Evolutionary conservation across 2,888 invertebrate genomes (phyloP).

Genomic region (Boloria euphrosyne): DNA sequence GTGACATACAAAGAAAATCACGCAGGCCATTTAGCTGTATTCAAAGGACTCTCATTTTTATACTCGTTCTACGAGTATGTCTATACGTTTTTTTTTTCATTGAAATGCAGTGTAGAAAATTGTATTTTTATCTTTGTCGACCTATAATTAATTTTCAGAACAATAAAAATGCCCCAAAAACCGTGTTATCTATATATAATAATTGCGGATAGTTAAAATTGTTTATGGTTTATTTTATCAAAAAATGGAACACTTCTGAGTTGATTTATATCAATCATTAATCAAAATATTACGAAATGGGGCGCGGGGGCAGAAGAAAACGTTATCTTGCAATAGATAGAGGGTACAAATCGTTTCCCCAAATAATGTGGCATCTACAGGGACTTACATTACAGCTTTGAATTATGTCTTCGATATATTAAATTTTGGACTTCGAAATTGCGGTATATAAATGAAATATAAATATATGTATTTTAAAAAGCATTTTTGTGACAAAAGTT

Average conservation of each 20-base stretch:
- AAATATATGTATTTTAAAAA: too few species aligned
- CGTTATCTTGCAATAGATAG: conserved; percentile 20
- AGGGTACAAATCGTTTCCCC: conserved; percentile 28
- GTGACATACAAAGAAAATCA: conserved; percentile 16
- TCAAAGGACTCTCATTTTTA: conserved; percentile 3
- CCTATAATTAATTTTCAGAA: too few species aligned
- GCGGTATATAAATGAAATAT: not conserved
- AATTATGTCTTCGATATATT: not conserved
- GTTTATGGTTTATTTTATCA: conserved; percentile 17
- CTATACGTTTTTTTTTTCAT: too few species aligned
- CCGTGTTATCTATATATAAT: not conserved
- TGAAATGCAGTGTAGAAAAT: too few species aligned
- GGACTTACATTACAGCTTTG: not conserved
- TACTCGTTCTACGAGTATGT: conserved; percentile 3
- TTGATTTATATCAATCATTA: conserved; percentile 10
- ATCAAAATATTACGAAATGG: conserved; percentile 6
- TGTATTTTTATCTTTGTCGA: too few species aligned
- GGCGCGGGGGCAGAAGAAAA: conserved; percentile 9
- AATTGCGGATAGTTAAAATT: not conserved
- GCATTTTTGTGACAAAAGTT: too few species aligned
- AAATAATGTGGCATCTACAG: conserved; percentile 4
- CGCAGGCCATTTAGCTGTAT: conserved; percentile 11
- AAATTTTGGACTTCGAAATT: not conserved
- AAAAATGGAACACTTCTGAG: not conserved
- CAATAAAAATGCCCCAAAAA: too few species aligned